Conservation (phyloP, 2,888 invertebrate species). For the Chirona hameri region DNA sequence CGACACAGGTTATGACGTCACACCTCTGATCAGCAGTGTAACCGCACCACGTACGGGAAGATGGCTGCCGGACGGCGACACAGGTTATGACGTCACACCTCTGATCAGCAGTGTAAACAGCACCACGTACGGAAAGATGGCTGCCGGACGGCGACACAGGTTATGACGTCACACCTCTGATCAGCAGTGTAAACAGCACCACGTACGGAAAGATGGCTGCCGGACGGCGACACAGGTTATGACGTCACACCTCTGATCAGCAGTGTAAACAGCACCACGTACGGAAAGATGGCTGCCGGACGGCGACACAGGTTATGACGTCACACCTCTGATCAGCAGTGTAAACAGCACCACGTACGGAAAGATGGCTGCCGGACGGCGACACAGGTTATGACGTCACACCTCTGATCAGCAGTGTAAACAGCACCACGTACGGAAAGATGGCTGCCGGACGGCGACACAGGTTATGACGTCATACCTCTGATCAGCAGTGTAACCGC, state of each 20-base stretch:
- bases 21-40: slow-evolving; percentile 62
- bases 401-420: slow-evolving; percentile 64
- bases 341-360: slow-evolving; percentile 70
- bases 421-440: slow-evolving; percentile 75
- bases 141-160: slow-evolving; percentile 45
- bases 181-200: no score
- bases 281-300: slow-evolving; percentile 71
- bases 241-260: background rate
- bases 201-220: no score
- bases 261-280: slow-evolving; percentile 62
- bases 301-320: slow-evolving; percentile 40
- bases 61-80: slow-evolving; percentile 55
- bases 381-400: slow-evolving; percentile 46
- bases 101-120: slow-evolving; percentile 64
- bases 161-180: no score
- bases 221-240: no score
- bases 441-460: slow-evolving; percentile 55
- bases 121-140: slow-evolving; percentile 76
- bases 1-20: slow-evolving; percentile 45
- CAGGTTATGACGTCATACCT: slow-evolving; percentile 50
- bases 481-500: slow-evolving; percentile 64
- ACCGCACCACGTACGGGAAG: slow-evolving; percentile 74
- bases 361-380: slow-evolving; percentile 61
- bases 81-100: slow-evolving; percentile 50
- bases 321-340: slow-evolving; percentile 62